Conservation (phyloP, 2,113 vertebrate genomes). For the Perca fluviatilis region DNA sequence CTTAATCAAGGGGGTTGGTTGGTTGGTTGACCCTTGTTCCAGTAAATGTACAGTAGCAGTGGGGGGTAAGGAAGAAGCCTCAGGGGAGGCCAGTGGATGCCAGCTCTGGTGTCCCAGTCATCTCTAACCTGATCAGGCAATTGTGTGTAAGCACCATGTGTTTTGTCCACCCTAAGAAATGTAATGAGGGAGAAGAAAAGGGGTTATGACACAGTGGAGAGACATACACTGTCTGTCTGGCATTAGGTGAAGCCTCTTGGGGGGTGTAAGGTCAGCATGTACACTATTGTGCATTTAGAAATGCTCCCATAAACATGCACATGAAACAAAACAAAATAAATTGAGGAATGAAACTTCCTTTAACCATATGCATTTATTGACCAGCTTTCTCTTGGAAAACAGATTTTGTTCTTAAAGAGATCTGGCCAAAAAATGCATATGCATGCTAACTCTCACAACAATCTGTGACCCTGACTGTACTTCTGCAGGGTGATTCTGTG, state of each 20-base stretch:
- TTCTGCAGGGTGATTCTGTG: background rate
- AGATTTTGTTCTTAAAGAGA: no score
- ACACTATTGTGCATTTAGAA: background rate
- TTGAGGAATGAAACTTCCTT: background rate
- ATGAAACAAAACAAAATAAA: background rate
- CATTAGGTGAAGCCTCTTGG: conserved; percentile 15
- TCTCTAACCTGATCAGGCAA: conserved; percentile 68
- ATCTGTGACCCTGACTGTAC: background rate
- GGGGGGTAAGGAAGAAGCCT: conserved; percentile 34
- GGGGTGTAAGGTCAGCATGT: conserved; percentile 20
- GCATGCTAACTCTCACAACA: background rate
- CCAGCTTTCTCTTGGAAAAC: no score
- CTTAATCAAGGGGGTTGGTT: conserved; percentile 8
- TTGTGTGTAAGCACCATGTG: conserved; percentile 58
- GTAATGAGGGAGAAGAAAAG: conserved; percentile 67
- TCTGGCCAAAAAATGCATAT: background rate
- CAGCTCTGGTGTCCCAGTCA: conserved; percentile 57
- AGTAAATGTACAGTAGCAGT: conserved; percentile 43
- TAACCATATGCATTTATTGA: no score
- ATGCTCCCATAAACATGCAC: background rate
- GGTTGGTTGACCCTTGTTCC: conserved; percentile 23
- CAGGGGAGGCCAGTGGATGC: conserved; percentile 22
- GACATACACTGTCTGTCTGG: conserved; percentile 34
- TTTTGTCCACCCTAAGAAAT: conserved; percentile 66
- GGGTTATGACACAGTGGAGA: conserved; percentile 54